phyloP scores from a whole-genome alignment of 2,888 invertebrate species.

The Molanna angustata region DNA sequence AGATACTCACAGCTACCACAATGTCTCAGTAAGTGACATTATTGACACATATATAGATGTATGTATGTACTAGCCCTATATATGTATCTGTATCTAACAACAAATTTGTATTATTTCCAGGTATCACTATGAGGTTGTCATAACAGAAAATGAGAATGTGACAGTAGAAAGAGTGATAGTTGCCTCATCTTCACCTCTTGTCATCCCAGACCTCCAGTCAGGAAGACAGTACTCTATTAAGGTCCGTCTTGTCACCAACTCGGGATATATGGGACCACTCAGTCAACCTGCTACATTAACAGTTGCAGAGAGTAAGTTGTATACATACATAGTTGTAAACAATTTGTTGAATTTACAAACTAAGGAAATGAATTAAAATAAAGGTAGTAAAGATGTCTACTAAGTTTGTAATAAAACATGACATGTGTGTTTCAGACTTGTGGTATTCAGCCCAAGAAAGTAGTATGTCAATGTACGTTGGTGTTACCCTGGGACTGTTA shows the following conservation, averaged over 20 bases:
- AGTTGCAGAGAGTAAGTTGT: no score
- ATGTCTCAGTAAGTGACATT: slow-evolving; percentile 18
- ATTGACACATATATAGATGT: neutral
- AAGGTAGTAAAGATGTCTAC: no score
- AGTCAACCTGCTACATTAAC: slow-evolving; percentile 60
- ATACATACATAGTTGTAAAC: no score
- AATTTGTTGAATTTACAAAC: no score
- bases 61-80: neutral
- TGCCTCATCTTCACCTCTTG: slow-evolving; percentile 53
- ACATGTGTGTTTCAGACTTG: slow-evolving; percentile 1
- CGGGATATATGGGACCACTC: slow-evolving; percentile 60
- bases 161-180: slow-evolving; percentile 42
- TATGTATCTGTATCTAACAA: neutral
- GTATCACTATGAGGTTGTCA: slow-evolving; percentile 63
- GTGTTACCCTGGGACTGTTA: slow-evolving; percentile 57
- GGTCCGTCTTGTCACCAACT: slow-evolving; percentile 58
- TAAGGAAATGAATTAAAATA: no score
- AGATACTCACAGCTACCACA: neutral
- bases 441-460: slow-evolving; percentile 26
- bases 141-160: slow-evolving; percentile 50
- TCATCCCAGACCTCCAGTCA: slow-evolving; percentile 50
- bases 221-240: slow-evolving; percentile 60
- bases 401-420: neutral
- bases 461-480: slow-evolving; percentile 41
- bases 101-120: slow-evolving; percentile 36